These are phyloP conservation scores for Cotesia typhae DNA, from an alignment of 1,140 invertebrate genomes.

Conservation along the genomic window DNA sequence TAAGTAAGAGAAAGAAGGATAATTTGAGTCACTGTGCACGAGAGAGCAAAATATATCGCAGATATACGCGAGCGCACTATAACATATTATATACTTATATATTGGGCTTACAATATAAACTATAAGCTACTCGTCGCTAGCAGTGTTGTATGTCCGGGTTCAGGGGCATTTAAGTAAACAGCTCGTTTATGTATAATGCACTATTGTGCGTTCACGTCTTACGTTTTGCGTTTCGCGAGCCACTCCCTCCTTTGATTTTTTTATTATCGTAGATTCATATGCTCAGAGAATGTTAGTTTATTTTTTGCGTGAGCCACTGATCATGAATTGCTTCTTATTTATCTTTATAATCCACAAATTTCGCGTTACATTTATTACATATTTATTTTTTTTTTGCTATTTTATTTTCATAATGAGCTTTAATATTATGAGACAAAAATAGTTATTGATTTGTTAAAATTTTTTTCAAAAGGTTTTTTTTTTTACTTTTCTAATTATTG, in stretches of 20 bases:
- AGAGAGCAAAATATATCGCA: neutral
- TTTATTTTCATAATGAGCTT: too few species aligned
- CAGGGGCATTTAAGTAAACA: slow-evolving; percentile 42
- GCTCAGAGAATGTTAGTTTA: neutral
- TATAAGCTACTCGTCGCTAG: neutral
- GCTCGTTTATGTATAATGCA: slow-evolving; percentile 41
- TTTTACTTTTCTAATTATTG: neutral
- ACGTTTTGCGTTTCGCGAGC: slow-evolving; percentile 38
- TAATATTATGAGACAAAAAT: too few species aligned
- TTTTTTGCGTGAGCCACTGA: neutral
- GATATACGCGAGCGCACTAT: neutral
- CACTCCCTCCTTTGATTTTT: slow-evolving; percentile 13
- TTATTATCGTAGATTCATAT: slow-evolving; percentile 8
- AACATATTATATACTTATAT: slow-evolving; percentile 26
- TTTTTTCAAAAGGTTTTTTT: too few species aligned
- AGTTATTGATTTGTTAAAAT: too few species aligned
- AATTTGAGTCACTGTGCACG: neutral
- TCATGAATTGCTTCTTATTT: slow-evolving; percentile 11
- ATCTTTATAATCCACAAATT: neutral
- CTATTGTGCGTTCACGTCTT: slow-evolving; percentile 35
- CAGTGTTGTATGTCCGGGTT: slow-evolving; percentile 47
- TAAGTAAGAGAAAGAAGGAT: slow-evolving; percentile 33
- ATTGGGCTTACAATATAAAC: slow-evolving; percentile 31
- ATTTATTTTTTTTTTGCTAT: too few species aligned
- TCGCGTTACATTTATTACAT: neutral